Base-by-base conservation (phyloP, 2,797 vertebrate genomes). In the Phrynocephalus vlangalii region DNA sequence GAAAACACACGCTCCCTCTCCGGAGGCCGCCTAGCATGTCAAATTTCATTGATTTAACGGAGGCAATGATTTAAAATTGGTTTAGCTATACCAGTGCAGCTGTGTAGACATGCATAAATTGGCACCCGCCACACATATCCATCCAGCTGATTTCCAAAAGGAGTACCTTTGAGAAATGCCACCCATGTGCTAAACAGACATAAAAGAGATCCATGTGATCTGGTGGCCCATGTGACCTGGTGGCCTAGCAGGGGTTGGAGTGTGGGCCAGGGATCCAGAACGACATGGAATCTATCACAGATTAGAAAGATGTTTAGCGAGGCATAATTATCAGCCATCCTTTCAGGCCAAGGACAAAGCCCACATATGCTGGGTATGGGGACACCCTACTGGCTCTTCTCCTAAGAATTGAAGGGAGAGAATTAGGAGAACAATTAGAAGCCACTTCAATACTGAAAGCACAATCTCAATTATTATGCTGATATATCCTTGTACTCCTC, bases 31-130 rank as follows among this genome's bases (percentile, higher is more conserved):
- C 70, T 73, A 63, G 78, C 70, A 33, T 8, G 33, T 86, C 68
- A 81, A 66, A 81, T 81, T 86, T 66, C 85, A 81, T 75, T 81
- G 85, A 79, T 81, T 86, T 86, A 86, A 75, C 78, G 28, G 78
- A 81, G 52, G 52, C 22, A 80, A 81, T 75, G 85, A 86, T 86
- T 81, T 81, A 63, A 80, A 86, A 86, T 86, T 81, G 85, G 70
- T 86, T 86, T 73, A 73, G 70, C 79, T 86, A 22, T 63, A 81
- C 52, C 70, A 66, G 13, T 63, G 56, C 78, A n/a, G 78, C 78
- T 81, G 78, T 16, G 18, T 72, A 81, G 66, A 71, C 16, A 1
- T 20, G 52, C 67, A 60, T 48, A 66, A 81, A 86, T 72, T 73
- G 78, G 52, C 70, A 73, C 79, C 48, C 1, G 10, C 85, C 78